Evolutionary conservation across 2,113 vertebrate genomes (phyloP).

Genomic region (Isurus oxyrinchus): DNA sequence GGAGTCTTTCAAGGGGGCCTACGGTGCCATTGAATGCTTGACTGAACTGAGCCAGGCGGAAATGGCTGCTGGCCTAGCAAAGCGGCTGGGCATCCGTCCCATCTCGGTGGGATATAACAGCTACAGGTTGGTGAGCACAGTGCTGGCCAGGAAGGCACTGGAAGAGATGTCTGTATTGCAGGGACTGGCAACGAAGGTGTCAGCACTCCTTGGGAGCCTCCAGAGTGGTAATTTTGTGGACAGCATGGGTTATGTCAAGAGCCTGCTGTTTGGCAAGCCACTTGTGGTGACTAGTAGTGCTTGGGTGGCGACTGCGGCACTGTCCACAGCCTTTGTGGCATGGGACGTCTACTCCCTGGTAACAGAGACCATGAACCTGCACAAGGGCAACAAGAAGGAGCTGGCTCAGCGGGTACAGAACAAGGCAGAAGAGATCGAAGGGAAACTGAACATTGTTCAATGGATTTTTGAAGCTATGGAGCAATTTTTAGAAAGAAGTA

Average conservation of each 20-base stretch:
- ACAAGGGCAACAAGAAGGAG: background rate
- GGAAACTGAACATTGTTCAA: background rate
- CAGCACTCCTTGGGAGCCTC: background rate
- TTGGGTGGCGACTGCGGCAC: background rate
- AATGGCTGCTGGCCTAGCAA: background rate
- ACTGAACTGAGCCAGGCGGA: background rate
- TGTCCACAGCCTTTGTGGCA: background rate
- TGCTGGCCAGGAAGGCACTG: background rate
- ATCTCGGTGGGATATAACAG: background rate
- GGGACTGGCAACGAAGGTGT: background rate
- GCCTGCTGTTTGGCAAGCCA: background rate
- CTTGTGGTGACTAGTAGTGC: background rate
- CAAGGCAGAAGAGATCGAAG: background rate
- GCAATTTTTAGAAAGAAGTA: too few relatives aligned
- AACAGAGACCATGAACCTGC: background rate
- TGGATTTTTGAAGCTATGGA: background rate
- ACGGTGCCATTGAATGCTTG: background rate
- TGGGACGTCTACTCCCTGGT: background rate
- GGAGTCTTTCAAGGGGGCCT: conserved; percentile 38
- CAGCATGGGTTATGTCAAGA: background rate
- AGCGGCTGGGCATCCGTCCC: background rate
- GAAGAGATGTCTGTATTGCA: background rate
- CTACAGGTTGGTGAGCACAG: background rate
- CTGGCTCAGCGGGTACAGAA: background rate
- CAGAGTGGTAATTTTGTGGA: background rate